Evolutionary conservation across 2,797 vertebrate genomes (phyloP), one percentile per base, ranked within the genome.

Genomic region (Sebastes glaucus): DNA sequence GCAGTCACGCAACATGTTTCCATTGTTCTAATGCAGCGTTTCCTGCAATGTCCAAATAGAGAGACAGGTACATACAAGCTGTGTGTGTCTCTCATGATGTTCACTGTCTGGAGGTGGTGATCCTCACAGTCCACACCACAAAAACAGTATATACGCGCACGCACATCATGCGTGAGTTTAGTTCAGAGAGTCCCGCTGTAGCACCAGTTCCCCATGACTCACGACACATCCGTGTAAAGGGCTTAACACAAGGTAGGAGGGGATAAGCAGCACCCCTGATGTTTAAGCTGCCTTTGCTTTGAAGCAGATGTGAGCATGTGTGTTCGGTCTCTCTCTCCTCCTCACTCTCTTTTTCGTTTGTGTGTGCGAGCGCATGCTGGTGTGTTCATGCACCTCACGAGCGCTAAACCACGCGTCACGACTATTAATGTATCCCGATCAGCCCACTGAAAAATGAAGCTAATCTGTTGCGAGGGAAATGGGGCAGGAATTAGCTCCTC

Each of bases 171-270:
- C 77, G 63, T 16, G 38, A 25, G 62, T 74, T 82, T 62, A 71
- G 77, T 74, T 71, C 32, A 72, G 22, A 32, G 63, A 75, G 77
- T 56, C 55, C 52, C 11, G 60, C 71, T 74, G 87, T 88, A 76
- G 86, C 85, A 80, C 78, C 74, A 84, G 84, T 74, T 78, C 79
- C 80, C 83, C 71, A 57, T 94, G 94, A 95, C 88, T 96, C 95
- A 95, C 80, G 73, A 91, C 87, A 77, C 93, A 88, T 90, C 88
- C 86, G 82, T 92, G 89, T 92, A 94, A 95, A 81, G 87, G 81
- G 93, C 90, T 95, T 94, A 94, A 83, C 88, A 89, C 85, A 63
- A 91, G 91, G 93, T 93, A 87, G 94, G 94, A 94, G 90, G 91
- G 89, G 92, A 94, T 94, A 83, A 93, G 91, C 90, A 86, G 88